Evolutionary conservation across 2,888 invertebrate genomes (phyloP).

Genomic region (Priocnemis perturbator): DNA sequence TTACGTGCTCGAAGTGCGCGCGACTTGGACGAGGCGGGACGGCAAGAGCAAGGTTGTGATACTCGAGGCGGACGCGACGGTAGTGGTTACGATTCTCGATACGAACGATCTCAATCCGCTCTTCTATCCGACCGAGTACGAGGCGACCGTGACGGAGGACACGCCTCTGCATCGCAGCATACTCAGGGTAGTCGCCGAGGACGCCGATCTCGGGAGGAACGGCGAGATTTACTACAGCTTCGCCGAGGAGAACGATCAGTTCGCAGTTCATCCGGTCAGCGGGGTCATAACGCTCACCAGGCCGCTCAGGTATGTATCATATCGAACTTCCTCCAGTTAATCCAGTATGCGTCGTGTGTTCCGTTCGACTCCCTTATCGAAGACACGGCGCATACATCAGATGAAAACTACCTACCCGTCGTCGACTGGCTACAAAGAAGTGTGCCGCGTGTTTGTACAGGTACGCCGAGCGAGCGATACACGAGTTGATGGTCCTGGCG

Average conservation of each 20-base stretch:
- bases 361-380: background rate
- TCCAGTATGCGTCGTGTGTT: background rate
- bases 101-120: conserved; percentile 95
- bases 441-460: conserved; percentile 41
- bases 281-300: conserved; percentile 91
- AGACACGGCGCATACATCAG: background rate
- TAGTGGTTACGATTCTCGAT: conserved; percentile 86
- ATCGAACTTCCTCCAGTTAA: background rate
- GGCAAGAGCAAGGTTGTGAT: conserved; percentile 76
- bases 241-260: conserved; percentile 86
- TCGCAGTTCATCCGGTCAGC: conserved; percentile 94
- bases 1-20: conserved; percentile 87
- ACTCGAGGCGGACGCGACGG: conserved; percentile 83
- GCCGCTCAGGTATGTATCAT: conserved; percentile 78
- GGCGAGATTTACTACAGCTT: conserved; percentile 98
- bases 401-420: background rate
- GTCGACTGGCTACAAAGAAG: background rate
- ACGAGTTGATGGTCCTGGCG: conserved; percentile 88
- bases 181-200: conserved; percentile 89
- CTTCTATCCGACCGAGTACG: conserved; percentile 93
- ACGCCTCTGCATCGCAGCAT: conserved; percentile 89
- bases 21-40: conserved; percentile 80
- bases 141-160: conserved; percentile 91
- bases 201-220: conserved; percentile 96
- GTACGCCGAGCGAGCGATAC: conserved; percentile 82